phyloP scores from a whole-genome alignment of 2,113 vertebrate genomes.

The Numida meleagris region DNA sequence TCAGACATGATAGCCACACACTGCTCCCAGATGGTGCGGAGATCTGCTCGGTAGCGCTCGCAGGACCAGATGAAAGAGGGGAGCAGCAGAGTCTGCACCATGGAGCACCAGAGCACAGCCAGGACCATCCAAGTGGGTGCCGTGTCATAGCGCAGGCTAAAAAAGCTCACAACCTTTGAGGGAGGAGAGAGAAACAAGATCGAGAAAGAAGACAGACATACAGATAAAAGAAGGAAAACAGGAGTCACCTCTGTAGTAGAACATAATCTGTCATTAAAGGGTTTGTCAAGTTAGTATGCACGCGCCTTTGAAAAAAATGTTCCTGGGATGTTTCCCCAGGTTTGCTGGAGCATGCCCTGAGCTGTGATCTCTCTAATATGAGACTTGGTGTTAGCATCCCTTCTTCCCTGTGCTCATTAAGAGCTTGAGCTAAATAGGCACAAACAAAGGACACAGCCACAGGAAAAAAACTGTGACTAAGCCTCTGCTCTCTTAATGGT shows the following conservation, averaged over 20 bases:
- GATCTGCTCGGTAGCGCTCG: conserved; percentile 83
- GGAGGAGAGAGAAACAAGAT: neutral
- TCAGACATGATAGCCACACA: conserved; percentile 86
- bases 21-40: conserved; percentile 85
- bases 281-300: neutral
- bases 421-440: conserved; percentile 25
- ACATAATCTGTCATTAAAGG: neutral
- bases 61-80: conserved; percentile 87
- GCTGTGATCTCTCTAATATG: neutral
- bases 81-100: conserved; percentile 84
- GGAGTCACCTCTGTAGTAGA: neutral
- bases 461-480: neutral
- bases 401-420: neutral
- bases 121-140: conserved; percentile 86
- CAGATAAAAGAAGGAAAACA: neutral
- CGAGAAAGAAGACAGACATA: neutral
- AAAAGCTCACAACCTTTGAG: conserved; percentile 83
- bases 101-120: conserved; percentile 85
- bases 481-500: conserved; percentile 8
- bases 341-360: neutral
- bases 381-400: neutral
- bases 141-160: conserved; percentile 82
- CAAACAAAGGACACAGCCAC: neutral
- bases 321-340: neutral
- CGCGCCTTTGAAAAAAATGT: neutral